These are phyloP conservation scores for Megalonaias nervosa DNA, from an alignment of 1,140 invertebrate genomes.

Conservation along the genomic window DNA sequence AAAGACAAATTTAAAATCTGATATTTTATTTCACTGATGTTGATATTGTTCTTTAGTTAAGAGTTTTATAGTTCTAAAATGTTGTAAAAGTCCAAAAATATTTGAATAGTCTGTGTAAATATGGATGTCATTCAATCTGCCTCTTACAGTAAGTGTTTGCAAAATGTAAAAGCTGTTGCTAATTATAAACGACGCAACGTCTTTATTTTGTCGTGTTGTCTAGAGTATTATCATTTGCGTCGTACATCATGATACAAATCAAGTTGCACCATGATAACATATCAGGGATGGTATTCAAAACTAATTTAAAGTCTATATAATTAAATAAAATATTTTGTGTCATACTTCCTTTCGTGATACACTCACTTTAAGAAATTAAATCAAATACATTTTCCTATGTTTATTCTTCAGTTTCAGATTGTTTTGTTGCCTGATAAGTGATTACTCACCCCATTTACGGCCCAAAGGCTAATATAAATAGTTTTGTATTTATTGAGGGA, in stretches of 20 bases:
- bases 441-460: constrained; percentile 2
- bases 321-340: neutral
- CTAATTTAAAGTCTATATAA: no score
- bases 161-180: no score
- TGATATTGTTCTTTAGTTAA: neutral
- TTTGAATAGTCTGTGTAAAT: no score
- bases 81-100: no score
- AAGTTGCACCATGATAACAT: no score
- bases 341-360: neutral
- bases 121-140: no score
- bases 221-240: no score
- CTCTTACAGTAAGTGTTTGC: no score
- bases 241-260: no score
- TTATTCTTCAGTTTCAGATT: neutral
- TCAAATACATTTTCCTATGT: neutral
- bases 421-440: neutral
- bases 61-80: neutral
- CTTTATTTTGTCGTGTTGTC: no score
- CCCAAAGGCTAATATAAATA: constrained; percentile 6
- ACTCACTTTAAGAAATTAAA: neutral
- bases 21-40: neutral
- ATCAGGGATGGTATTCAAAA: no score
- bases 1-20: neutral
- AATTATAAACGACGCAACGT: no score
- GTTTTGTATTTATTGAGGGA: neutral